Base-by-base conservation (phyloP, 2,797 vertebrate genomes). In the Acanthurus leucopareius region DNA sequence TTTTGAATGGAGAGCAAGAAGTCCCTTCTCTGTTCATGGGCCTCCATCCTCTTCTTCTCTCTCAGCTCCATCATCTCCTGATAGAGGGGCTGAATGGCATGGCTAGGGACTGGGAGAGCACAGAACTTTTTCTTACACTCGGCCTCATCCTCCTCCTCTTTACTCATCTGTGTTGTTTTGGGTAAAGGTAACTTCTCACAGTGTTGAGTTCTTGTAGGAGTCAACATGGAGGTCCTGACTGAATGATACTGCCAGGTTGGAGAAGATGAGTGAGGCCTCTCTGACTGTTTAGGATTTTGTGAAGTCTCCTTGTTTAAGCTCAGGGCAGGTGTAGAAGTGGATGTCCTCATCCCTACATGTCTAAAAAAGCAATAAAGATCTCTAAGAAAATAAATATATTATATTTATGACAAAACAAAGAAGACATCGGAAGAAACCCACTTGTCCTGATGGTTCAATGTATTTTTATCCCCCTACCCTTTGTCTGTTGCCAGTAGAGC, bases 41-140 rank as follows among this genome's bases (percentile, higher is more conserved):
- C 86, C 11, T 89, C 89, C 85, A 85, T 94, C 89, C 97, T 96
- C 84, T 94, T 93, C 53, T 91, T 94, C 82, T 98, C 96, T 15
- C 89, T 95, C 78, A 89, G 89, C 73, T 95, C 92, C 90, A 95
- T 87, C 79, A 98, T 93, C 82, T 97, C 93, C 53, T 91, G 88
- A 86, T 96, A 99, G 75, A 97, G 94, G 14, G 96, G 94, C 69
- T 96, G 91, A 80, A 83, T 92, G 75, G 98, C 91, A 0, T 97
- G 95, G 4, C 93, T 91, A 0, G 97, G 98, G 45, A 96, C 96
- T 1, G 97, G 97, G 20, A 92, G 90, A 19, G 97, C 97, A 32
- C 91, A 92, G 90, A 99, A 99, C 88, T 97, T 95, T 89, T 96
- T 97, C 86, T 94, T 94, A 90, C 97, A 98, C 93, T 99, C 97